phyloP scores from a whole-genome alignment of 1,140 invertebrate genomes.

The Aphaenogaster ashmeadi region DNA sequence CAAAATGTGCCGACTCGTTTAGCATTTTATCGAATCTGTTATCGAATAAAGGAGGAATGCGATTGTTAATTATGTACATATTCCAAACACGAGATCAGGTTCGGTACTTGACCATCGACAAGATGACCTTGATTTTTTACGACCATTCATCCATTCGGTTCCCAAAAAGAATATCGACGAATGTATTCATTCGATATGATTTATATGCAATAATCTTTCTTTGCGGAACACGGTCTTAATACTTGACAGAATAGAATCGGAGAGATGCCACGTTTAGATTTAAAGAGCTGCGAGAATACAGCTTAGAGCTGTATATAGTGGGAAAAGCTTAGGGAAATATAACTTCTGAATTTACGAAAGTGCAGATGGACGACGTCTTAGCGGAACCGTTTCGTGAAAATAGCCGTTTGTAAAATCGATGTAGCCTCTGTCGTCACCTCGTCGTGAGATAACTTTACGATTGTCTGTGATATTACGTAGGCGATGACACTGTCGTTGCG shows the following conservation, averaged over 20 bases:
- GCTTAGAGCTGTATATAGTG: background rate
- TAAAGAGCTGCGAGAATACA: background rate
- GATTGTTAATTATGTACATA: background rate
- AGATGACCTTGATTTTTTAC: background rate
- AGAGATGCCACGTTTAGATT: background rate
- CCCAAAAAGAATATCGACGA: background rate
- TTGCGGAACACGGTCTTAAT: background rate
- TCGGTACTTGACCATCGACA: background rate
- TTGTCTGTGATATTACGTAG: constrained; percentile 76
- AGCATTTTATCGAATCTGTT: background rate
- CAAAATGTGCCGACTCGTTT: background rate
- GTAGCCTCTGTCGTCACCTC: constrained; percentile 44
- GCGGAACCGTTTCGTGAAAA: background rate
- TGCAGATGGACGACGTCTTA: background rate
- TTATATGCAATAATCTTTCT: background rate
- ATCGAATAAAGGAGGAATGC: background rate
- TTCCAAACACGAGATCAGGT: background rate
- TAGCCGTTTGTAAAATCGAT: constrained; percentile 41
- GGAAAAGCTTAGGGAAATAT: background rate
- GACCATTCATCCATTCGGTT: background rate
- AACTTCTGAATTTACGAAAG: background rate
- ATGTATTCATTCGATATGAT: background rate
- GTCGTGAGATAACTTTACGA: constrained; percentile 64
- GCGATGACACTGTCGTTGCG: constrained; percentile 62
- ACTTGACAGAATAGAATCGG: background rate